Base-by-base conservation (phyloP, 2,113 vertebrate genomes). In the Engraulis encrasicolus region DNA sequence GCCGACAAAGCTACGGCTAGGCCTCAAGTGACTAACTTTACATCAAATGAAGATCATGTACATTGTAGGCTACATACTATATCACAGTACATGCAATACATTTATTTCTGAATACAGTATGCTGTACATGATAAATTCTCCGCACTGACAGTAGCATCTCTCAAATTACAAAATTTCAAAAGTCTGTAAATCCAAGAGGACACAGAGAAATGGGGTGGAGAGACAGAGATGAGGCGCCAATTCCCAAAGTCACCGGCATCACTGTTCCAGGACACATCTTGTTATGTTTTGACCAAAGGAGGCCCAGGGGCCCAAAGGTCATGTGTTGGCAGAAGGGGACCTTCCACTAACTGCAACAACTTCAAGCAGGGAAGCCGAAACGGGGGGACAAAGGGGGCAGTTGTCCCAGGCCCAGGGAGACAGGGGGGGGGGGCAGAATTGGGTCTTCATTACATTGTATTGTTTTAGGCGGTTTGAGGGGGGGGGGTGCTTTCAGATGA, bases 271-370 rank as follows among this genome's bases (percentile, higher is more conserved):
- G 66, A n/a, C n/a, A n/a, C 66, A 74, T 23, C 7, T 34, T 74
- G 27, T 38, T 34, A 74, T 31, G 27, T 78, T 58, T 52, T 82
- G 84, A 85, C 54, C 71, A 19, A 12, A 40, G 79, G 52, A 31
- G 71, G 40, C 40, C 45, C 45, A 66, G 37, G 61, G 54, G 17
- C 80, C 38, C 82, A 82, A n/a, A n/a, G n/a, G n/a, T n/a, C n/a
- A n/a, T n/a, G 82, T 79, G 80, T 50, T 19, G 74, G 49, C 49
- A 71, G 14, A 0, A 78, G 83, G 49, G 66, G 27, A n/a, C n/a
- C n/a, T n/a, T n/a, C n/a, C n/a, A n/a, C n/a, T n/a, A n/a, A n/a
- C n/a, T n/a, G n/a, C n/a, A n/a, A n/a, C n/a, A n/a, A n/a, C n/a
- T n/a, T n/a, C n/a, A n/a, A n/a, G n/a, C n/a, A n/a, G n/a, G n/a